A percentile compares a stretch with the other conserved stretches of the same genome.
These are phyloP conservation scores for Parapsyche elsis DNA, from an alignment of 1,140 invertebrate genomes.

Conservation along the genomic window DNA sequence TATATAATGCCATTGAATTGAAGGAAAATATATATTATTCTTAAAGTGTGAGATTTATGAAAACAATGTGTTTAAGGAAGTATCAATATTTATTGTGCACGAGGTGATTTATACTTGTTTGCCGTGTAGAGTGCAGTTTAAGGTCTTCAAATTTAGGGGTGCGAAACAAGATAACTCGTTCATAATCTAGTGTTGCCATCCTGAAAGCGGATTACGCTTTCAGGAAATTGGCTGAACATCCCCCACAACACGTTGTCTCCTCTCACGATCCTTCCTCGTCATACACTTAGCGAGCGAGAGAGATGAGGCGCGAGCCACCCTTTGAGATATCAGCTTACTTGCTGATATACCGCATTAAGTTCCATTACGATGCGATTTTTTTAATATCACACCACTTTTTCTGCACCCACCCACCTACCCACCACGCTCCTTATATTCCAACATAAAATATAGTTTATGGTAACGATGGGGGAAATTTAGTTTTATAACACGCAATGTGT, in stretches of 20 bases:
- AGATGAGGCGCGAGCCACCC: background rate
- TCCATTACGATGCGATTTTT: slow-evolving; percentile 45
- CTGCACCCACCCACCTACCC: background rate
- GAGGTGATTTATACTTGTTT: background rate
- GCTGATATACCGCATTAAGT: slow-evolving; percentile 41
- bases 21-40: no score
- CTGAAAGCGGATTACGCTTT: slow-evolving; percentile 42
- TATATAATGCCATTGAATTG: no score
- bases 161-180: slow-evolving; percentile 45
- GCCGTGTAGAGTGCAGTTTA: background rate
- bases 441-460: slow-evolving; percentile 38
- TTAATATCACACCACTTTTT: slow-evolving; percentile 15
- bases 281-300: background rate
- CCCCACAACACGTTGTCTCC: background rate
- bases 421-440: background rate
- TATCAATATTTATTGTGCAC: no score
- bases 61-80: no score
- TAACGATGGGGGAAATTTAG: slow-evolving; percentile 31
- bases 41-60: no score
- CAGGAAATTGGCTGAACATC: slow-evolving; percentile 50
- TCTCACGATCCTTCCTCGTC: background rate
- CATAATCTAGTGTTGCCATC: slow-evolving; percentile 46
- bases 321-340: slow-evolving; percentile 31
- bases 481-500: slow-evolving; percentile 21
- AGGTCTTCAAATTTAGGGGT: slow-evolving; percentile 31